Percentiles rank a stretch among this genome's conserved stretches.
These are phyloP conservation scores for Nasua narica DNA, from an alignment of 2,797 vertebrate genomes.

Conservation along the genomic window DNA sequence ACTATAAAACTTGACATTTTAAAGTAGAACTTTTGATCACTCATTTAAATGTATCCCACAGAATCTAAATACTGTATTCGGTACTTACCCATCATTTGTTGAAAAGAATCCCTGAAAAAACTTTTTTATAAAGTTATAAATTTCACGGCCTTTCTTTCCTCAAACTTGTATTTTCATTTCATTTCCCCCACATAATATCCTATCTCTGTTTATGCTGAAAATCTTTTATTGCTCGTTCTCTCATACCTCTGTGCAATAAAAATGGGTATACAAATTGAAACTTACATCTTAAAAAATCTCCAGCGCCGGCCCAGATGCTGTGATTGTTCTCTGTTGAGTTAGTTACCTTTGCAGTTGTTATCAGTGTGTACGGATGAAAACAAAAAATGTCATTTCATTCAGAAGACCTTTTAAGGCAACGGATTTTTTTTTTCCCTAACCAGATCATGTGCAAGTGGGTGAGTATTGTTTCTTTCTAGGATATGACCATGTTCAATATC, in stretches of 20 bases:
- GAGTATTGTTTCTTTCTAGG: not conserved
- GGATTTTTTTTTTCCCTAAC: not conserved
- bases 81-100: not conserved
- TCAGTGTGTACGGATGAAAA: not conserved
- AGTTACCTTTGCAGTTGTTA: not conserved
- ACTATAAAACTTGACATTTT: conserved; percentile 51
- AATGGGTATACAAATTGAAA: not conserved
- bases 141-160: not conserved
- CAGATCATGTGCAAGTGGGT: not conserved
- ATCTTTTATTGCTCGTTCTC: not conserved
- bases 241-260: not conserved
- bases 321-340: not conserved
- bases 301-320: not conserved
- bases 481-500: not conserved
- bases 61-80: not conserved
- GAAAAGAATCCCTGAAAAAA: not conserved
- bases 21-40: conserved; percentile 5
- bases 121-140: not conserved
- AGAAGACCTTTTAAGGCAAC: not conserved
- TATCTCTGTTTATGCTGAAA: not conserved
- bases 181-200: not conserved
- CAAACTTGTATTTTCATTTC: not conserved
- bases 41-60: not conserved
- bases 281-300: not conserved
- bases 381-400: not conserved